Conservation (phyloP, 2,888 invertebrate species). For the Cheilosia pagana region DNA sequence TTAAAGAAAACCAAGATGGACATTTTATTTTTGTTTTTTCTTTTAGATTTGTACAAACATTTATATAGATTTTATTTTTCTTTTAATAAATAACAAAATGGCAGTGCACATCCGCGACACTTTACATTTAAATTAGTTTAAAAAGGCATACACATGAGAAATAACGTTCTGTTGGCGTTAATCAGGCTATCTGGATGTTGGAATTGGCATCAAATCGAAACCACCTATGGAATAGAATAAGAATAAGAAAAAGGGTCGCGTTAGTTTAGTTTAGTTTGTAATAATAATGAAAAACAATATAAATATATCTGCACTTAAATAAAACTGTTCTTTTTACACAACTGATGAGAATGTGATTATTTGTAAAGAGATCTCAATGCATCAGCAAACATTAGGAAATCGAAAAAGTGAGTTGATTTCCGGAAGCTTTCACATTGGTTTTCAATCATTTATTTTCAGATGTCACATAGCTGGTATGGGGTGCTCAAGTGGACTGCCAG, state of each 20-base stretch:
- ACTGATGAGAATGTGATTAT: neutral
- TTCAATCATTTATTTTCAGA: too few relatives aligned
- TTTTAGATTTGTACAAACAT: conserved; percentile 47
- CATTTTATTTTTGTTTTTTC: conserved; percentile 31
- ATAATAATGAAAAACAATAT: neutral
- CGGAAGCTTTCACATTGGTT: too few relatives aligned
- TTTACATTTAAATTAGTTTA: conserved; percentile 19
- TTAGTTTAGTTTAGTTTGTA: neutral
- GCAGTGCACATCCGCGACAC: conserved; percentile 14
- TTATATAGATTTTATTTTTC: neutral
- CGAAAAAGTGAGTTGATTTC: too few relatives aligned
- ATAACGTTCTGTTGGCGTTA: neutral
- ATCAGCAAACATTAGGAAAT: too few relatives aligned
- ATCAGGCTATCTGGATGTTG: conserved; percentile 78
- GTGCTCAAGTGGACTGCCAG: too few relatives aligned
- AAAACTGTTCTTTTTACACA: neutral
- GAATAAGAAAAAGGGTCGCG: too few relatives aligned
- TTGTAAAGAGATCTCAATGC: too few relatives aligned
- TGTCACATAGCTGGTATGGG: too few relatives aligned
- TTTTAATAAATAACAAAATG: conserved; percentile 37
- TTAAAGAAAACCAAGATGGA: conserved; percentile 30
- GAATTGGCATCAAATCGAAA: conserved; percentile 81
- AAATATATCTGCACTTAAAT: neutral
- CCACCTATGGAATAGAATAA: conserved; percentile 73
- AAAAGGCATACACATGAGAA: conserved; percentile 16